Evolutionary conservation across 2,113 vertebrate species (phyloP), one percentile per base, ranked within the genome.

Genomic region (Garra rufa): DNA sequence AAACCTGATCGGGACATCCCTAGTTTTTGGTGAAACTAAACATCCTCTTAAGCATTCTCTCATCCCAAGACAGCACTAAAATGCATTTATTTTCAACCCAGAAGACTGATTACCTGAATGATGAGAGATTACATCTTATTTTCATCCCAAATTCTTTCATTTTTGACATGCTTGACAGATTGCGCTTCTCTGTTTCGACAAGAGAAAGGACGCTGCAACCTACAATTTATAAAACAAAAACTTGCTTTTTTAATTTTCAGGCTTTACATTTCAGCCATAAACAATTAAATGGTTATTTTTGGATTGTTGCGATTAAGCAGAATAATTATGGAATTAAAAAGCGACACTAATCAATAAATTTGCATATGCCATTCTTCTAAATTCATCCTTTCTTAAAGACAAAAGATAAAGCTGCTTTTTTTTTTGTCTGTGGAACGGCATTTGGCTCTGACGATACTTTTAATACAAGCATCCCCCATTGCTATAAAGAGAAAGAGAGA

Each of bases 401-500:
- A 78, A 78, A 61, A 44, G 38, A 41, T 43, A 63, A 78, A 78
- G 61, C n/a, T 28, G 34, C 14, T 61, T 55, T 76, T 59, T 26
- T 24, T 17, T 28, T 9, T 14, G 38, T 78, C 24, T 44, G 19
- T 44, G 55, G 38, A 63, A 17, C 24, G 76, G 57, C 55, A 44
- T 44, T 61, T 78, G 30, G 55, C 38, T 61, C 55, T 44, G 76
- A 43, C n/a, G 8, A 44, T 79, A 17, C 76, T 63, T 79, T 63
- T 61, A 63, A 79, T 19, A 44, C 10, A 59, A 63, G 57, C 38
- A 17, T 79, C 13, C 38, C 34, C 41, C n/a, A 15, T 17, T 78
- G 55, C 76, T 43, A 79, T 44, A 61, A n/a, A 78, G 80, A 74
- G 44, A 77, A 55, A 81, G 67, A 82, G 34, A 50, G 26, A 48